Base-by-base conservation (phyloP, 2,888 invertebrate species). In the Taphrorychus bicolor region DNA sequence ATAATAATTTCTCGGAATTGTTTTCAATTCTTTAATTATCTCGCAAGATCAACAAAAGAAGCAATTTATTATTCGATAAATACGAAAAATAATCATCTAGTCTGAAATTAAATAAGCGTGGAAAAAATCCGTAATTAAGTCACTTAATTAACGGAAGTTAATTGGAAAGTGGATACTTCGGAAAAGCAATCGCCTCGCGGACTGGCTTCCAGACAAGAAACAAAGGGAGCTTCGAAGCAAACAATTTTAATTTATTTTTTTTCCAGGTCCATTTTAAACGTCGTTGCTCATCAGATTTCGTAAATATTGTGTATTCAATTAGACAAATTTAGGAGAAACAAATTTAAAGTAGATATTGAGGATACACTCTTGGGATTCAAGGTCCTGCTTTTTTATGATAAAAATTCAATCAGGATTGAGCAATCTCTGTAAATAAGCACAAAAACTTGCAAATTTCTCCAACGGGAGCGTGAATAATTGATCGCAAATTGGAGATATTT, bases 131-230 rank as follows among this genome's bases (percentile, higher is more conserved):
- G 57, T 61, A 69, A 69, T 69, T 66, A 69, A 69, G 59, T 60
- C 61, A 62, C 64, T 65, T 69, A 69, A 69, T 69, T 66, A 66
- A 58, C 61, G 61, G 21, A 58, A 60, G 65, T 69, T 69, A 69
- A 69, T 69, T 69, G 69, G 69, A 69, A 69, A 69, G 60, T 61
- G 65, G 69, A 69, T 69, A 69, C 65, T 69, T 69, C 57, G 63
- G 40, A 60, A 60, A 66, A 60, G 60, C 66, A 66, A 66, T 66
- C 66, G 56, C 60, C 49, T 60, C 48, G 53, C 53, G 40, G 56
- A 56, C 56, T 60, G 24, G 54, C 54, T 54, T 54, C 32, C 54
- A 24, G 21, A 51, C 21, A 5, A 51, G 54, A 14, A 54, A 54
- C 24, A 54, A 54, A 32, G 54, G 24, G 21, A 54, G 16, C 23